Evolutionary conservation across 1,140 invertebrate species (phyloP).

Genomic region (Phthorimaea operculella): DNA sequence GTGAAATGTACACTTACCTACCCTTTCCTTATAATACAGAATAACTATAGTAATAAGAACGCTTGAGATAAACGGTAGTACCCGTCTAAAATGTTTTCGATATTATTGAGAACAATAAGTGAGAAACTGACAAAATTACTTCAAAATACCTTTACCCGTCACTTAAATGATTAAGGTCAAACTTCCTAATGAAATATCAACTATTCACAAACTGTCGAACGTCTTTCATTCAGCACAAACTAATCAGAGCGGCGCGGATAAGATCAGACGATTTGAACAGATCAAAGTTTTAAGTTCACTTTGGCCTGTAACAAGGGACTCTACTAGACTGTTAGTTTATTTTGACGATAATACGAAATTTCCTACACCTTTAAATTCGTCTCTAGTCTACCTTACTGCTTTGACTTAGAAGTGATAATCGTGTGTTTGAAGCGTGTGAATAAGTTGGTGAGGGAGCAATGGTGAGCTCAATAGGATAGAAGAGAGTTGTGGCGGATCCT

Average conservation of each 20-base stretch:
- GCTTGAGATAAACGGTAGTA: too few relatives aligned
- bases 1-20: too few relatives aligned
- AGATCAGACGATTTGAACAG: slow-evolving; percentile 6
- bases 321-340: slow-evolving; percentile 10
- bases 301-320: slow-evolving; percentile 1
- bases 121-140: too few relatives aligned
- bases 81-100: too few relatives aligned
- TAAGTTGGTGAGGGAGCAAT: neutral
- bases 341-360: slow-evolving; percentile 6
- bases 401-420: neutral
- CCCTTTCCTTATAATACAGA: too few relatives aligned
- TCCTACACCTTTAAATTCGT: neutral
- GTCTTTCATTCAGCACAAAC: neutral
- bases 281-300: slow-evolving; percentile 12
- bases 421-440: neutral
- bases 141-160: too few relatives aligned
- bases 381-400: neutral
- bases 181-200: too few relatives aligned
- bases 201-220: too few relatives aligned
- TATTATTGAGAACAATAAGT: too few relatives aligned
- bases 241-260: slow-evolving; percentile 6
- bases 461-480: slow-evolving; percentile 7
- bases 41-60: too few relatives aligned
- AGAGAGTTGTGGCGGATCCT: slow-evolving; percentile 12
- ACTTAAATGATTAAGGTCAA: too few relatives aligned